phyloP scores from a whole-genome alignment of 1,140 invertebrate genomes.

The Steinernema feltiae region DNA sequence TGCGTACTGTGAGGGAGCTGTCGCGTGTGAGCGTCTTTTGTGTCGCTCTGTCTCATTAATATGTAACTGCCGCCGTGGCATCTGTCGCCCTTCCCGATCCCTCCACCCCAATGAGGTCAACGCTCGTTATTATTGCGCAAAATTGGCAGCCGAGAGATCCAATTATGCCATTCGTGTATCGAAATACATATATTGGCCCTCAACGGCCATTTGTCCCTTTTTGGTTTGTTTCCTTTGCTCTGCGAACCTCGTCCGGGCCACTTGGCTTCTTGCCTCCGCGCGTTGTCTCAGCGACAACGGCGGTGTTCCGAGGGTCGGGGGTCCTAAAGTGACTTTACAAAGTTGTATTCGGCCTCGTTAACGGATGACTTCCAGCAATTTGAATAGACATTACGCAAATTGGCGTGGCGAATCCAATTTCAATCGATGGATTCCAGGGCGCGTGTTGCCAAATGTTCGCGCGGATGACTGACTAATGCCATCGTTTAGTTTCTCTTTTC shows the following conservation, averaged over 20 bases:
- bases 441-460: constrained; percentile 14
- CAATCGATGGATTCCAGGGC: constrained; percentile 4
- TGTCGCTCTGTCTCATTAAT: background rate
- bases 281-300: too few relatives aligned
- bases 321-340: constrained; percentile 4
- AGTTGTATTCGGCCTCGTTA: constrained; percentile 8
- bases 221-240: background rate
- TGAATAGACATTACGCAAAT: constrained; percentile 8
- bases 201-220: background rate
- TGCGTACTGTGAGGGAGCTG: background rate
- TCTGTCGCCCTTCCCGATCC: constrained; percentile 11
- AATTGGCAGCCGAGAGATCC: constrained; percentile 10
- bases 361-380: constrained; percentile 13
- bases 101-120: constrained; percentile 1
- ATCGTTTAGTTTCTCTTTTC: background rate
- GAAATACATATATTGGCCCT: constrained; percentile 10
- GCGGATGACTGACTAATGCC: constrained; percentile 5
- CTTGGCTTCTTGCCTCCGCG: background rate
- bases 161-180: constrained; percentile 10
- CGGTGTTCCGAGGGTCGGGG: too few relatives aligned
- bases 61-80: background rate
- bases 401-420: constrained; percentile 13
- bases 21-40: background rate
- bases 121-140: constrained; percentile 13
- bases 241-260: background rate